These are phyloP conservation scores for Aplidium turbinatum DNA, from an alignment of 23 tunicate species.

Conservation along the genomic window DNA sequence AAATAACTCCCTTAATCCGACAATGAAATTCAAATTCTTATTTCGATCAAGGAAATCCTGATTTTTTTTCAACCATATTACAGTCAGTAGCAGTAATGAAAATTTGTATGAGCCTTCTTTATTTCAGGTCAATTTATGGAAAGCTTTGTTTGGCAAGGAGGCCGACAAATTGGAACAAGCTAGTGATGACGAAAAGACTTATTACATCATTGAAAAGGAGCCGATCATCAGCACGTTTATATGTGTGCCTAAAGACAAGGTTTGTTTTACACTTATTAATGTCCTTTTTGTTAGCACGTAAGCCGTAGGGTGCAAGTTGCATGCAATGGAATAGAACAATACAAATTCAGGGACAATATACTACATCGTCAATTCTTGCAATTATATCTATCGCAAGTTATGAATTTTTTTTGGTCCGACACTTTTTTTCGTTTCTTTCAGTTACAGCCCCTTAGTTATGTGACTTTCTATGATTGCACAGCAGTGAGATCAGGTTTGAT, in stretches of 20 bases:
- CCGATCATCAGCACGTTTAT: conserved; percentile 91
- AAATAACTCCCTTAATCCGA: neutral
- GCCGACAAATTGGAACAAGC: conserved; percentile 99
- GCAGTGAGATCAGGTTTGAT: too few relatives aligned
- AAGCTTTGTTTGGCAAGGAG: conserved; percentile 96
- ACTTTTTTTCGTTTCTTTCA: too few relatives aligned
- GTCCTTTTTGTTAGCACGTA: too few relatives aligned
- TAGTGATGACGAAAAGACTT: conserved; percentile 94
- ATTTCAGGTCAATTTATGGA: conserved; percentile 86
- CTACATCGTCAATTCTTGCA: too few relatives aligned
- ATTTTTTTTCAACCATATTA: neutral
- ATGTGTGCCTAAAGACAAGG: conserved; percentile 94
- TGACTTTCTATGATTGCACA: too few relatives aligned
- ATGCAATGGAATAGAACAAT: too few relatives aligned
- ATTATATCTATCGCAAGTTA: too few relatives aligned
- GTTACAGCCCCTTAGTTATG: too few relatives aligned
- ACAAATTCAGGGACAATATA: too few relatives aligned
- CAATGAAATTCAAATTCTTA: neutral
- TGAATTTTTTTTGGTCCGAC: too few relatives aligned
- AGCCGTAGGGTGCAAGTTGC: too few relatives aligned
- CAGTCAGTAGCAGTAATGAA: too few relatives aligned
- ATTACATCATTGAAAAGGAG: conserved; percentile 98
- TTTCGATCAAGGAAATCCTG: neutral
- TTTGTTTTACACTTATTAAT: conserved; percentile 8
- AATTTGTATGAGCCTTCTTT: neutral